phyloP scores from a whole-genome alignment of 2,113 vertebrate species.

The Aptenodytes patagonicus region DNA sequence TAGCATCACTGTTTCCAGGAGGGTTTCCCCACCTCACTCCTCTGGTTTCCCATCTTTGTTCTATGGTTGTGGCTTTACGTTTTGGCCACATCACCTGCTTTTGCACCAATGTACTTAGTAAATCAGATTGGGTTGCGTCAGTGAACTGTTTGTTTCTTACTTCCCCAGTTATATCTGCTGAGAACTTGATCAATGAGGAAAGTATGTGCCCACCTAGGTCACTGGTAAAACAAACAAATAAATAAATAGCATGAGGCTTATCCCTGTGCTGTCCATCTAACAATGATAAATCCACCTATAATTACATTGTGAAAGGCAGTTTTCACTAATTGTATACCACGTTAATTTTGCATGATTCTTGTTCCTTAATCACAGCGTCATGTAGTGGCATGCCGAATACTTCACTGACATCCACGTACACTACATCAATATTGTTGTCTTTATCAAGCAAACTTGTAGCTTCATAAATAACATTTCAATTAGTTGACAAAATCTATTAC shows the following conservation, averaged over 20 bases:
- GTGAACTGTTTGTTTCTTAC: neutral
- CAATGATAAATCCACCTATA: neutral
- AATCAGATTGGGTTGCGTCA: neutral
- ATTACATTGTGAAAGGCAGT: neutral
- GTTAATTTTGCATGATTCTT: slow-evolving; percentile 9
- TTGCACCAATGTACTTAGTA: too few relatives aligned
- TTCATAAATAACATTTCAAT: slow-evolving; percentile 53
- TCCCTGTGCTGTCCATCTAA: neutral
- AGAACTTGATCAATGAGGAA: neutral
- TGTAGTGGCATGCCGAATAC: neutral
- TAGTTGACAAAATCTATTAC: slow-evolving; percentile 46
- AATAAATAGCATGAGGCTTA: neutral
- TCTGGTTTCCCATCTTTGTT: neutral
- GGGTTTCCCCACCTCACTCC: rapidly evolving
- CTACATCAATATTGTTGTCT: neutral
- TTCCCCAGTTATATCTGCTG: neutral
- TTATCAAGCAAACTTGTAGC: slow-evolving; percentile 13
- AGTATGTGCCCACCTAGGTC: neutral
- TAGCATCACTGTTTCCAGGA: neutral
- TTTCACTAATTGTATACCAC: neutral
- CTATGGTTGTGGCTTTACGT: neutral
- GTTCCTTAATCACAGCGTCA: slow-evolving; percentile 25
- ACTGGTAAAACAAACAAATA: neutral
- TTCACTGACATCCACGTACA: neutral
- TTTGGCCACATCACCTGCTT: neutral